Evolutionary conservation across 1,140 invertebrate genomes (phyloP).

Genomic region (Drosophila kohkoa): DNA sequence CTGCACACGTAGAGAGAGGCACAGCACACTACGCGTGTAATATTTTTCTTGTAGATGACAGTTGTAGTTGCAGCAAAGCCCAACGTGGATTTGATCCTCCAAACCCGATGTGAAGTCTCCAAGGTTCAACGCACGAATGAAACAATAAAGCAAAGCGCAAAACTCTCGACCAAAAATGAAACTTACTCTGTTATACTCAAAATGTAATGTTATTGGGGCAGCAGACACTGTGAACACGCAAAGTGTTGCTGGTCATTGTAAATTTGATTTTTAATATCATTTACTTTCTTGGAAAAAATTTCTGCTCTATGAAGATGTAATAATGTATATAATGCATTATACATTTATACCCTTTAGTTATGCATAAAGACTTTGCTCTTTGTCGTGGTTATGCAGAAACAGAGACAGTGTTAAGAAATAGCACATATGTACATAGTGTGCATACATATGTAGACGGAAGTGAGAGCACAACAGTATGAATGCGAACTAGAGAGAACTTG

Average conservation of each 20-base stretch:
- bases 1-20: constrained; percentile 43
- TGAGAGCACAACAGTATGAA: constrained; percentile 33
- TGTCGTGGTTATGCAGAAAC: background rate
- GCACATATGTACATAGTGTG: constrained; percentile 11
- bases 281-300: background rate
- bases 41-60: constrained; percentile 62
- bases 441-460: constrained; percentile 38
- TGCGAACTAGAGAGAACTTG: constrained; percentile 32
- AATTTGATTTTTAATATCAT: constrained; percentile 1
- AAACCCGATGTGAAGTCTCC: constrained; percentile 83
- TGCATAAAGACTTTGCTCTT: background rate
- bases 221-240: constrained; percentile 25
- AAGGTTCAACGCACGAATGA: constrained; percentile 57
- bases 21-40: constrained; percentile 53
- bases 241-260: constrained; percentile 14
- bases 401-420: constrained; percentile 13
- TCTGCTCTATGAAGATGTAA: too few relatives aligned
- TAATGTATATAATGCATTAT: too few relatives aligned
- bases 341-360: too few relatives aligned
- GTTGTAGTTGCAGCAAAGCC: constrained; percentile 63
- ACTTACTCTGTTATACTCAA: constrained; percentile 41
- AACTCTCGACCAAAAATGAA: constrained; percentile 45
- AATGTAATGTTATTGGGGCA: constrained; percentile 33
- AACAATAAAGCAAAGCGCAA: constrained; percentile 44
- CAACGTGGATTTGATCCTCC: constrained; percentile 84